These are phyloP conservation scores for Crematogaster levior DNA, from an alignment of 2,888 invertebrate species.

Conservation along the genomic window DNA sequence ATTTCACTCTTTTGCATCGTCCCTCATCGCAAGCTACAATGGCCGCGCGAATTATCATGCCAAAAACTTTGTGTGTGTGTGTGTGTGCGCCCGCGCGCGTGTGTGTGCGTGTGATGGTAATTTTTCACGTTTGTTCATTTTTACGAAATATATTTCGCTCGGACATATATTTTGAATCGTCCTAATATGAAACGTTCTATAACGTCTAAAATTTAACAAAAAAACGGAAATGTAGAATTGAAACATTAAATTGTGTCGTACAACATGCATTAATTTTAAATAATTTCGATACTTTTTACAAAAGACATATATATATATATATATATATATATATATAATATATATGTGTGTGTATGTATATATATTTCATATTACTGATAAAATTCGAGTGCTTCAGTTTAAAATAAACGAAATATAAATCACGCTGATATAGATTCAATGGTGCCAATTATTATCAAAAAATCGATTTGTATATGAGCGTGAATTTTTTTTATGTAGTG, in stretches of 20 bases:
- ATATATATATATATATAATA: too few species aligned
- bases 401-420: background rate
- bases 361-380: background rate
- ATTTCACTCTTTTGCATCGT: constrained; percentile 18
- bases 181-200: background rate
- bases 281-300: background rate
- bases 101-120: background rate
- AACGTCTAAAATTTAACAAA: background rate
- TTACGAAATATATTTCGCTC: constrained; percentile 7
- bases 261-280: background rate
- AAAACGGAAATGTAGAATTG: background rate
- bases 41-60: constrained; percentile 20
- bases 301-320: background rate
- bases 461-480: constrained; percentile 3
- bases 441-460: constrained; percentile 8
- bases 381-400: background rate
- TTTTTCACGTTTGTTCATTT: constrained; percentile 21
- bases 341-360: too few species aligned
- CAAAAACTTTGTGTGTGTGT: constrained; percentile 9
- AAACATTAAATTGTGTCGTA: background rate
- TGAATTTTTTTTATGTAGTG: background rate
- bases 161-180: constrained; percentile 1
- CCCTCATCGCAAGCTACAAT: constrained; percentile 19
- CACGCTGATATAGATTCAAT: background rate
- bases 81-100: background rate